These are phyloP conservation scores for Platypus cylindrus DNA, from an alignment of 2,888 invertebrate genomes.

Conservation along the genomic window DNA sequence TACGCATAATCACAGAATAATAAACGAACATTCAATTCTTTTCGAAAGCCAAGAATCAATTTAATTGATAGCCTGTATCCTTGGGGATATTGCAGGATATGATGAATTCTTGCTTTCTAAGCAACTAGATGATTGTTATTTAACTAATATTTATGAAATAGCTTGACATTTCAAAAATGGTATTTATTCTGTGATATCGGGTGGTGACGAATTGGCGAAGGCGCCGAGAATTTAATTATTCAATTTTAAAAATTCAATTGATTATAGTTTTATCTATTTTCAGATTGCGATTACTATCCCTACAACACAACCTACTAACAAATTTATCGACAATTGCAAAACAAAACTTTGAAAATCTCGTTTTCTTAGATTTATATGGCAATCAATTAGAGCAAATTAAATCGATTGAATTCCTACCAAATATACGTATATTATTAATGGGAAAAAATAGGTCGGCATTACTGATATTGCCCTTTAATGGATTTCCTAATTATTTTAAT, in stretches of 20 bases:
- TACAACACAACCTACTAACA: slow-evolving; percentile 84
- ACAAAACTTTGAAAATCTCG: slow-evolving; percentile 54
- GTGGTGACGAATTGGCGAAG: not conserved
- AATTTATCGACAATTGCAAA: slow-evolving; percentile 50
- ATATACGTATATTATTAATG: slow-evolving; percentile 72
- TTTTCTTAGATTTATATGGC: slow-evolving; percentile 88
- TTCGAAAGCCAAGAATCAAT: too few species aligned
- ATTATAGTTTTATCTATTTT: slow-evolving; percentile 4
- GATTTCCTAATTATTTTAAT: not conserved
- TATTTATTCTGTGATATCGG: not conserved
- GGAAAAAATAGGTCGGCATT: slow-evolving; percentile 81
- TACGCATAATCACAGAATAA: not conserved
- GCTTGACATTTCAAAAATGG: too few species aligned
- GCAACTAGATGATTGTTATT: too few species aligned
- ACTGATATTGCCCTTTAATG: not conserved
- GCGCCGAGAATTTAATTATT: not conserved
- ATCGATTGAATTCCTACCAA: slow-evolving; percentile 62
- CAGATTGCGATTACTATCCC: slow-evolving; percentile 65
- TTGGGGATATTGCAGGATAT: too few species aligned
- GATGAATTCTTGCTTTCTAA: too few species aligned
- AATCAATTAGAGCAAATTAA: slow-evolving; percentile 84
- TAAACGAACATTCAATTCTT: not conserved
- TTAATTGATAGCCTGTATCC: too few species aligned
- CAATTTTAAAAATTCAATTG: not conserved
- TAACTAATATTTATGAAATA: too few species aligned